phyloP scores from a whole-genome alignment of 2,113 vertebrate genomes.

The Blennius ocellaris region DNA sequence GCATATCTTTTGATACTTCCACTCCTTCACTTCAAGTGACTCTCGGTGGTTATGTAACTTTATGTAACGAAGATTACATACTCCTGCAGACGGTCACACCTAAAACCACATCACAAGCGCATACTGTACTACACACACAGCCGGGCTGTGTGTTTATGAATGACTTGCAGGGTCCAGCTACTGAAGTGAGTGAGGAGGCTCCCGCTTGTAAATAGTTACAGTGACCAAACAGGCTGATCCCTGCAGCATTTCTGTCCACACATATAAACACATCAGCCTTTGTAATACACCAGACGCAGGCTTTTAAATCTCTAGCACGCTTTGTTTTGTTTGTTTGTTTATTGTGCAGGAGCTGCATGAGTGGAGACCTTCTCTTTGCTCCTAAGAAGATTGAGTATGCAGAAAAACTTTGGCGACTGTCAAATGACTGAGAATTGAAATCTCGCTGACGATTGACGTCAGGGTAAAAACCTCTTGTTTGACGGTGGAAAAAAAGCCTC shows the following conservation, averaged over 20 bases:
- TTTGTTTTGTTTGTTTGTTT: too few relatives aligned
- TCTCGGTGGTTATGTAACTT: conserved; percentile 39
- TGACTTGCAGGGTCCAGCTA: conserved; percentile 27
- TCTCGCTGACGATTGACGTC: too few relatives aligned
- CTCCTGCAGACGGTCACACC: neutral
- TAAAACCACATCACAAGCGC: conserved; percentile 24
- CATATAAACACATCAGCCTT: conserved; percentile 31
- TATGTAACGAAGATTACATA: conserved; percentile 31
- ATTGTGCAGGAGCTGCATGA: too few relatives aligned
- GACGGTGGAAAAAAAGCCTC: too few relatives aligned
- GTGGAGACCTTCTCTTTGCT: too few relatives aligned
- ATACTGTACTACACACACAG: conserved; percentile 26
- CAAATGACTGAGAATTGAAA: too few relatives aligned
- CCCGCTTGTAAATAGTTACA: conserved; percentile 19
- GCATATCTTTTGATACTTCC: conserved; percentile 14
- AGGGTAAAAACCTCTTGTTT: too few relatives aligned
- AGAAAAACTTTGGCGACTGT: too few relatives aligned
- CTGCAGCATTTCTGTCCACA: conserved; percentile 16
- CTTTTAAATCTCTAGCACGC: too few relatives aligned
- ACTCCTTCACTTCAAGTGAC: conserved; percentile 11
- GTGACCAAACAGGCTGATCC: conserved; percentile 51
- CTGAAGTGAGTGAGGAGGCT: neutral
- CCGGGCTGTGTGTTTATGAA: conserved; percentile 32
- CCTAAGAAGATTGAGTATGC: neutral
- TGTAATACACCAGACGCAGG: conserved; percentile 25